Evolutionary conservation across 2,113 vertebrate species (phyloP).

Genomic region (Pedetes capensis): DNA sequence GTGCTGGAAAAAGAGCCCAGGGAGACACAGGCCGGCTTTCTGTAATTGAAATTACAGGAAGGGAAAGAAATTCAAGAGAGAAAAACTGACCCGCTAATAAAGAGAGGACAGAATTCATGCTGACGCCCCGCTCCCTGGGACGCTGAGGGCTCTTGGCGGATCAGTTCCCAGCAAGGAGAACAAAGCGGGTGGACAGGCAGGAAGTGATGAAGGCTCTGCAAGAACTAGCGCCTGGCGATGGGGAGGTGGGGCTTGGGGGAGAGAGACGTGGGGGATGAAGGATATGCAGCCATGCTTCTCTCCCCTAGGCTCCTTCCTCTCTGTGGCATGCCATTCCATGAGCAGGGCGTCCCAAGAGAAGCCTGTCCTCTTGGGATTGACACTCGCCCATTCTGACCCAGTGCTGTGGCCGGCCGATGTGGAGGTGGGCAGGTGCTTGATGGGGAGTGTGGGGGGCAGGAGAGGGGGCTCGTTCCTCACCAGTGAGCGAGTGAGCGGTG

Average conservation of each 20-base stretch:
- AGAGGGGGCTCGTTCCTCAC: neutral
- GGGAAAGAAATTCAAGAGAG: constrained; percentile 35
- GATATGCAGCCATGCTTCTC: neutral
- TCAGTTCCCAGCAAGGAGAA: neutral
- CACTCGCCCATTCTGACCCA: neutral
- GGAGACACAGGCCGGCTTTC: neutral
- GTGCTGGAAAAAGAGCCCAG: neutral
- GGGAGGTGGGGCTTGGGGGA: neutral
- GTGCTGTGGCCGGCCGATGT: no score
- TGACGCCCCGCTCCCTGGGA: neutral
- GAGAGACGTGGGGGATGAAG: neutral
- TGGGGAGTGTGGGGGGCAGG: neutral
- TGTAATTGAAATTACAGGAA: constrained; percentile 41
- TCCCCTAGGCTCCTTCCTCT: neutral
- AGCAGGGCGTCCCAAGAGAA: neutral
- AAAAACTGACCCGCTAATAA: constrained; percentile 36
- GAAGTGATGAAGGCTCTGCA: neutral
- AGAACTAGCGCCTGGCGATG: neutral
- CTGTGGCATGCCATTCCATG: neutral
- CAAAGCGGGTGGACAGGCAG: neutral
- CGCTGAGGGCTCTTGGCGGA: neutral
- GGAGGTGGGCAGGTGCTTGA: neutral
- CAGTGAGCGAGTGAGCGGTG: no score
- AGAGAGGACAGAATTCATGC: constrained; percentile 28
- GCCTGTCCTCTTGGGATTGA: neutral